Conservation (phyloP, 1,140 invertebrate species). For the Mamestra configurata region DNA sequence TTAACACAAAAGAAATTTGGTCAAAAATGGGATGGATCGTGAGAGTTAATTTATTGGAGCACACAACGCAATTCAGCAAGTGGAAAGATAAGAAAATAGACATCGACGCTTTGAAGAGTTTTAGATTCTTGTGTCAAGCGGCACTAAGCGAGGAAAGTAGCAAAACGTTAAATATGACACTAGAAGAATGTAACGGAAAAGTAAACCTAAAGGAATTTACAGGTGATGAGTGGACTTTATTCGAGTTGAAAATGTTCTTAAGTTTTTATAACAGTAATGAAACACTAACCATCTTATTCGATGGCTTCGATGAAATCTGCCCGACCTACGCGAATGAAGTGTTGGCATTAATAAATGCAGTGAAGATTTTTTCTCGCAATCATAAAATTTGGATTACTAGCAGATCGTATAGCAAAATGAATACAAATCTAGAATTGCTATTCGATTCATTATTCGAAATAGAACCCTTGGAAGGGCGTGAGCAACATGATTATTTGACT, state of each 20-base stretch:
- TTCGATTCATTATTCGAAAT: neutral
- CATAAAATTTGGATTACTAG: conserved; percentile 39
- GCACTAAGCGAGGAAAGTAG: neutral
- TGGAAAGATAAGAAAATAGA: neutral
- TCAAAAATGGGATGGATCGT: neutral
- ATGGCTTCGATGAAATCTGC: conserved; percentile 41
- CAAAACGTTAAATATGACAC: neutral
- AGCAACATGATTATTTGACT: neutral
- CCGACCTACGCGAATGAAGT: neutral
- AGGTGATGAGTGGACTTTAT: neutral
- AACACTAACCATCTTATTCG: conserved; percentile 18
- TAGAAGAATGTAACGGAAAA: neutral
- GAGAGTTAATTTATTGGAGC: conserved; percentile 13
- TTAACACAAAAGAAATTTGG: conserved; percentile 8
- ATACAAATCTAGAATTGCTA: neutral
- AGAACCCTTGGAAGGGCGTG: neutral
- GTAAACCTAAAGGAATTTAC: neutral
- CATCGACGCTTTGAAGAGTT: neutral
- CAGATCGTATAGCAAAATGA: neutral
- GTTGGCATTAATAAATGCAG: neutral
- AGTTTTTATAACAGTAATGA: neutral
- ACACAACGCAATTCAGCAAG: neutral
- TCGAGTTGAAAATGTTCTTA: conserved; percentile 31
- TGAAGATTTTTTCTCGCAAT: neutral
- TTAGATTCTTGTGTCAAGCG: conserved; percentile 8